Evolutionary conservation across 2,113 vertebrate genomes (phyloP), one percentile per base, ranked within the genome.

Genomic region (Datnioides undecimradiatus): DNA sequence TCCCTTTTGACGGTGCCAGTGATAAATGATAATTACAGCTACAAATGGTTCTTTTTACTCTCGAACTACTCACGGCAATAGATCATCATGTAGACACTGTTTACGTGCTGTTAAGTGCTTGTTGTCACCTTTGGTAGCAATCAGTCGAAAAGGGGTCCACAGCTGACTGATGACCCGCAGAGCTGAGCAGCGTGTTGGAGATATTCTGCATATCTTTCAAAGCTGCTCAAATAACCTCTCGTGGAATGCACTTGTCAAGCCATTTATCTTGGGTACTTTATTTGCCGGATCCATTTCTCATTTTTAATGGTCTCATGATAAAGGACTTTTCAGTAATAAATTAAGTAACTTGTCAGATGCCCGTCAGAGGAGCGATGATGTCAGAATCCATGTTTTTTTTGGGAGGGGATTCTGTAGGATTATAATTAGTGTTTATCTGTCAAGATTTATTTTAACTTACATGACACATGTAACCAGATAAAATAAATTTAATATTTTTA

Each of bases 11-110:
- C 78, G 34, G 74, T 83, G 65, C 33, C 66, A 46, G 71, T 88
- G 92, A 93, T 93, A 82, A 93, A 94, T 90, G 84, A 90, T 90
- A 87, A 90, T 93, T 89, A 87, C 14, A 17, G 73, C 87, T 89
- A 84, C 85, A 91, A 91, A 91, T 87, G 55, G 76, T 76, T 91
- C 86, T 89, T 93, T 91, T 92, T 92, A 80, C 82, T 88, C 84
- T 76, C 71, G 57, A 87, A 86, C 80, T 79, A 66, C 76, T 89
- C 21, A 31, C n/a, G 73, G 87, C 51, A 68, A 91, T 93, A 86
- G 80, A 87, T 94, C 91, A 92, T 85, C 57, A 63, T 68, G 60
- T 54, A 84, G 82, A 88, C 82, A 75, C 70, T 94, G 87, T 92
- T 93, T 92, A 86, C 82, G 66, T 85, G 71, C 83, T 51, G 72